Conservation (phyloP, 2,113 vertebrate species). For the Clarias magur region DNA sequence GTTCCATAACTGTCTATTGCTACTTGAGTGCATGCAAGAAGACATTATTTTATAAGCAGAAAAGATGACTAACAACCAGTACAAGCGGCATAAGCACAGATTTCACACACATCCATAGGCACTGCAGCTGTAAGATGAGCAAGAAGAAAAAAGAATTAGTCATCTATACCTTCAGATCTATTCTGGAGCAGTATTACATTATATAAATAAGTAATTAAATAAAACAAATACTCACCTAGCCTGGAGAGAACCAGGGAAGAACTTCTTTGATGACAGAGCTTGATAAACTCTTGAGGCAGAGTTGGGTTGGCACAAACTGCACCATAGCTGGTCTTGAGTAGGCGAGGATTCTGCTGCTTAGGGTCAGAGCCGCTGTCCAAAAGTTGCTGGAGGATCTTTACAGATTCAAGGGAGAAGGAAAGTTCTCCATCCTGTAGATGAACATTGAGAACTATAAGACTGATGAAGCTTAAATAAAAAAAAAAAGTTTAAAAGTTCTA, state of each 20-base stretch:
- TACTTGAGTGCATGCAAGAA: conserved; percentile 6
- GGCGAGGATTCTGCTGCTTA: conserved; percentile 44
- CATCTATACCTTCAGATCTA: background rate
- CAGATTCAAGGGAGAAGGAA: conserved; percentile 75
- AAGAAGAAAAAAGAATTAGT: background rate
- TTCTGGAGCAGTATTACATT: background rate
- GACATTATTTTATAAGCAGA: background rate
- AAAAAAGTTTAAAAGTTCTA: background rate
- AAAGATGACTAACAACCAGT: conserved; percentile 74
- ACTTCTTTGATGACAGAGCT: conserved; percentile 68
- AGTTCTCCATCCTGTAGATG: conserved; percentile 75
- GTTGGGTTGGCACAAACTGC: conserved; percentile 64
- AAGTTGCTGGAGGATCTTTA: conserved; percentile 77
- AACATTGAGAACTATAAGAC: background rate
- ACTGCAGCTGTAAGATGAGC: conserved; percentile 52
- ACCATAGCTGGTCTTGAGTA: background rate
- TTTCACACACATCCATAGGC: conserved; percentile 75
- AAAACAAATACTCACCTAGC: conserved; percentile 67
- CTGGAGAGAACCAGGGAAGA: conserved; percentile 64
- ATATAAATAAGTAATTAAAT: background rate
- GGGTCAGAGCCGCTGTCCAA: background rate
- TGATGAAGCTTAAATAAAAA: background rate
- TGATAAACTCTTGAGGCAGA: conserved; percentile 75
- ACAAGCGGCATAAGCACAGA: conserved; percentile 84
- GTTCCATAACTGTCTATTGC: conserved; percentile 49